Percentiles rank a stretch among this genome's conserved stretches.
Evolutionary conservation across 2,888 invertebrate genomes (phyloP).

Genomic region (Eremobia ochroleuca): DNA sequence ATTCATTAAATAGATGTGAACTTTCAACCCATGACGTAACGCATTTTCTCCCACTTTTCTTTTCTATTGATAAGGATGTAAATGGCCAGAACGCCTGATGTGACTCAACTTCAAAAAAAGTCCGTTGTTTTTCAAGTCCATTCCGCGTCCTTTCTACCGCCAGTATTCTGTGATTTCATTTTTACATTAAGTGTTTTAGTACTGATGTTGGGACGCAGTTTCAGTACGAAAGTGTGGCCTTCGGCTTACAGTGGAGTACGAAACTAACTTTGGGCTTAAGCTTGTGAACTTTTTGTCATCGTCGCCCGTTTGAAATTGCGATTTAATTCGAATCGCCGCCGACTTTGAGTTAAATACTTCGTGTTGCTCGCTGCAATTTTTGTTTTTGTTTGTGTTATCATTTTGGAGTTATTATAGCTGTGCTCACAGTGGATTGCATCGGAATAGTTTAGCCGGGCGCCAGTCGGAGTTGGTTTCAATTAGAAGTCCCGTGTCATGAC

Average conservation of each 20-base stretch:
- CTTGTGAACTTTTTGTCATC: slow-evolving; percentile 80
- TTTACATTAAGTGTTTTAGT: slow-evolving; percentile 53
- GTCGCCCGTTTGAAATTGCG: slow-evolving; percentile 74
- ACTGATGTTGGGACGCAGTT: slow-evolving; percentile 50
- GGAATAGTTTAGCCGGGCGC: slow-evolving; percentile 67
- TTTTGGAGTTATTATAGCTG: slow-evolving; percentile 48
- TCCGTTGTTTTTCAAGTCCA: not conserved
- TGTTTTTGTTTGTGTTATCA: slow-evolving; percentile 59
- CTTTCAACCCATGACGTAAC: slow-evolving; percentile 26
- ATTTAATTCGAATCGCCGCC: slow-evolving; percentile 74
- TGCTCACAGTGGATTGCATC: slow-evolving; percentile 34
- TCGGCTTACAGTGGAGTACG: slow-evolving; percentile 70
- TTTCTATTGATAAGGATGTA: not conserved
- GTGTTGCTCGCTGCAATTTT: slow-evolving; percentile 57
- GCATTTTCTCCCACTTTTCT: slow-evolving; percentile 18
- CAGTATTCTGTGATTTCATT: slow-evolving; percentile 37
- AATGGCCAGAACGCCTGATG: not conserved
- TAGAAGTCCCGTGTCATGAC: slow-evolving; percentile 74
- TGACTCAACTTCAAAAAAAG: not conserved
- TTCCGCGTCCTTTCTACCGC: slow-evolving; percentile 1
- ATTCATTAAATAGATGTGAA: slow-evolving; percentile 23
- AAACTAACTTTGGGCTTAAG: slow-evolving; percentile 78
- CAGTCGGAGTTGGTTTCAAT: slow-evolving; percentile 76
- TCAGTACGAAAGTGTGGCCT: slow-evolving; percentile 69
- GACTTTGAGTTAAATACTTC: slow-evolving; percentile 67